These are phyloP conservation scores for Hydrotaea cyrtoneurina DNA, from an alignment of 2,888 invertebrate species.

Conservation along the genomic window DNA sequence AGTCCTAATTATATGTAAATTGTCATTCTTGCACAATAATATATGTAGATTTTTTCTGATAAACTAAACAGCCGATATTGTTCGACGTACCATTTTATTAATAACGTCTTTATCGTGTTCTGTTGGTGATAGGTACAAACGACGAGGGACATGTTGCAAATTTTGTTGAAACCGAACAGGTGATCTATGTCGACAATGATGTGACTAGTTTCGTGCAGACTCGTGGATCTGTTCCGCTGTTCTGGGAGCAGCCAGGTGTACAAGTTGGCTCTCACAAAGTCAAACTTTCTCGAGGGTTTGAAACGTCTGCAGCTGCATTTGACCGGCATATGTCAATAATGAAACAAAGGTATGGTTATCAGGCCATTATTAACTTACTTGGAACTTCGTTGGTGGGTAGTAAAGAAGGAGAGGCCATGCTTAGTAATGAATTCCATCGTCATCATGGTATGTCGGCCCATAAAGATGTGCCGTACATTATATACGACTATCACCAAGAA, in stretches of 20 bases:
- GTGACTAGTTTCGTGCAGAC: constrained; percentile 95
- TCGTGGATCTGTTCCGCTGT: constrained; percentile 97
- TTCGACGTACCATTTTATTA: too few relatives aligned
- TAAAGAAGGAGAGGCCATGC: constrained; percentile 98
- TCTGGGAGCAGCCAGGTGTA: constrained; percentile 99
- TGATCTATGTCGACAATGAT: constrained; percentile 94
- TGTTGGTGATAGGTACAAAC: constrained; percentile 86
- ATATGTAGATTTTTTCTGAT: too few relatives aligned
- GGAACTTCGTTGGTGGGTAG: constrained; percentile 94
- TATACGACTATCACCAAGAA: constrained; percentile 98
- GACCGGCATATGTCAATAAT: constrained; percentile 93
- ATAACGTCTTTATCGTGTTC: not conserved
- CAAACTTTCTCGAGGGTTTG: constrained; percentile 96
- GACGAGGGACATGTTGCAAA: constrained; percentile 99
- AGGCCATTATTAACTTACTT: constrained; percentile 95
- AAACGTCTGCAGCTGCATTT: constrained; percentile 95
- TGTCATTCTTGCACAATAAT: too few relatives aligned
- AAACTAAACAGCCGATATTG: too few relatives aligned
- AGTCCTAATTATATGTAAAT: not conserved
- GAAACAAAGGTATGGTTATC: constrained; percentile 93
- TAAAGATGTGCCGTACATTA: constrained; percentile 91
- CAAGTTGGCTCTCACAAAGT: constrained; percentile 99
- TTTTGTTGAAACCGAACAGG: constrained; percentile 99
- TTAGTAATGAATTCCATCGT: constrained; percentile 95
- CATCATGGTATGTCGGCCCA: constrained; percentile 92